phyloP scores from a whole-genome alignment of 1,140 invertebrate genomes.

The Bombus haemorrhoidalis region DNA sequence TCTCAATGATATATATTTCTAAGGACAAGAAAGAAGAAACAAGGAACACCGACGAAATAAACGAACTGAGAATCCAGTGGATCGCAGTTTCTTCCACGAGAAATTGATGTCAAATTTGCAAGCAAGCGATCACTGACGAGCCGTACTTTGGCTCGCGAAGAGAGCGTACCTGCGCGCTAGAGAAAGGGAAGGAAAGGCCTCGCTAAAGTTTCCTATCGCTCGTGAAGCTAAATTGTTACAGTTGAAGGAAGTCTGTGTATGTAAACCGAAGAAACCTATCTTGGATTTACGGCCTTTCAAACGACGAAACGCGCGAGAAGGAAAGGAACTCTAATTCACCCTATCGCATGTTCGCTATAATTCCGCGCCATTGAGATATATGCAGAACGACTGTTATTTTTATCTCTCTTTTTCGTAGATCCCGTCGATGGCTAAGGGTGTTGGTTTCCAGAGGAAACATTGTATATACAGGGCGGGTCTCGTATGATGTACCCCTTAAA shows the following conservation, averaged over 20 bases:
- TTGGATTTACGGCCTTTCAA: background rate
- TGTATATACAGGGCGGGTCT: background rate
- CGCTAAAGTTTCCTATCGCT: constrained; percentile 43
- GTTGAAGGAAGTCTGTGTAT: background rate
- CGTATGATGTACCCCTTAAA: background rate
- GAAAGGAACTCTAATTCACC: constrained; percentile 6
- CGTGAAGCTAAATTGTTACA: constrained; percentile 53
- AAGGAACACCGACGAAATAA: background rate
- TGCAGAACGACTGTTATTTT: background rate
- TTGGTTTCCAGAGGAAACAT: background rate
- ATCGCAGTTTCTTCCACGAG: background rate
- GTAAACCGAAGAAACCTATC: constrained; percentile 29
- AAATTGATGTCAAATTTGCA: constrained; percentile 20
- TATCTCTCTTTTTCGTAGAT: background rate
- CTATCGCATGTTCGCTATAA: background rate
- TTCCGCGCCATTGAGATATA: constrained; percentile 23
- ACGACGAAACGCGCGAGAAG: background rate
- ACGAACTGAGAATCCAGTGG: constrained; percentile 27
- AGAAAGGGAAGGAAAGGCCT: constrained; percentile 11
- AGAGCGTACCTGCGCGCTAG: constrained; percentile 28
- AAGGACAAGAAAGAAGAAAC: too few relatives aligned
- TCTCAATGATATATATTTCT: too few relatives aligned
- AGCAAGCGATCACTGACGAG: background rate
- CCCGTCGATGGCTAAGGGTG: background rate
- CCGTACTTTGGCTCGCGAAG: background rate